Evolutionary conservation across 2,797 vertebrate genomes (phyloP).

Genomic region (Amblyopsis hoosieri): DNA sequence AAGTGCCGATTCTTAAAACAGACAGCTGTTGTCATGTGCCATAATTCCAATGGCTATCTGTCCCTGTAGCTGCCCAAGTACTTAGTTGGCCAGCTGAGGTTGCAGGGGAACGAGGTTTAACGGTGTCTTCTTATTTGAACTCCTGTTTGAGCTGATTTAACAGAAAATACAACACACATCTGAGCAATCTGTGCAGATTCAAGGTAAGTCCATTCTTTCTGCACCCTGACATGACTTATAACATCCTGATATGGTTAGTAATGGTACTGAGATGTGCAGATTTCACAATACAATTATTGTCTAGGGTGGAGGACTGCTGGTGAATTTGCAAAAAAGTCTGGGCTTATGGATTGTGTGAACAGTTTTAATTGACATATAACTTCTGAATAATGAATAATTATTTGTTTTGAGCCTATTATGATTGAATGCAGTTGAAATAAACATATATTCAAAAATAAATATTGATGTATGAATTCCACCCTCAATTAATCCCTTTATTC

Average conservation of each 20-base stretch:
- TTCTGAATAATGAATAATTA: no score
- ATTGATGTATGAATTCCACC: constrained; percentile 41
- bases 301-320: neutral
- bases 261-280: constrained; percentile 31
- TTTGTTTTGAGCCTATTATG: no score
- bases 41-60: constrained; percentile 77
- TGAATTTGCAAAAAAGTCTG: neutral
- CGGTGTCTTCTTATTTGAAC: constrained; percentile 42
- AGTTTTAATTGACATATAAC: no score
- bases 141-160: constrained; percentile 42
- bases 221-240: constrained; percentile 37
- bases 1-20: constrained; percentile 85
- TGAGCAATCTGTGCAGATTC: constrained; percentile 48
- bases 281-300: constrained; percentile 19
- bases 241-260: constrained; percentile 24
- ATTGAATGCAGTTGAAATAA: constrained; percentile 39
- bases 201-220: constrained; percentile 72
- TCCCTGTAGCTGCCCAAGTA: constrained; percentile 59
- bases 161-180: constrained; percentile 47
- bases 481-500: constrained; percentile 24
- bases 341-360: no score
- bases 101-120: constrained; percentile 59
- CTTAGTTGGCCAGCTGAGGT: constrained; percentile 71
- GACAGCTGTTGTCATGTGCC: constrained; percentile 86
- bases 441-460: constrained; percentile 20